Evolutionary conservation across 2,797 vertebrate genomes (phyloP), one percentile per base, ranked within the genome.

Genomic region (Malacoraja senta): DNA sequence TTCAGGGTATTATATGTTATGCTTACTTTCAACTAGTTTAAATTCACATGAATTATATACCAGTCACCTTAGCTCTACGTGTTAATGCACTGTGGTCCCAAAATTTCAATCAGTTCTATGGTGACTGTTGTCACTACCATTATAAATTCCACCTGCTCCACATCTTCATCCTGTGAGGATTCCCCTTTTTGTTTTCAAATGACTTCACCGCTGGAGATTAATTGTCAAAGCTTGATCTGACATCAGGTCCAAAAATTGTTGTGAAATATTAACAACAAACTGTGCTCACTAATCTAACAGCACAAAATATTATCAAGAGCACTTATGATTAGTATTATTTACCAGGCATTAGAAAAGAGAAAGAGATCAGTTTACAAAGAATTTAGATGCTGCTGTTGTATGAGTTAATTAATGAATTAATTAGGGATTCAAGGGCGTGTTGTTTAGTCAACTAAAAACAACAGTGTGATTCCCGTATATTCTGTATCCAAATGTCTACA

Each of bases 301-400:
- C 58, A 86, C 53, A 58, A n/a, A 12, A 17, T n/a, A 12, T 86
- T 13, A 88, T 68, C 61, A 88, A 63, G 61, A 68, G 65, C 61
- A 88, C 84, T 63, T 88, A 19, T 19, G 84, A 88, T 65, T 32
- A 65, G 61, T 8, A 32, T 88, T 61, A 86, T 86, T 86, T 86
- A 63, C 53, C 29, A 29, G 53, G 1, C 4, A 6, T n/a, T 17
- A 86, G 58, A 86, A 84, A 63, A 61, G 83, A 84, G 61, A 86
- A 61, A 84, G 29, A 63, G 29, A 63, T n/a, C n/a, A n/a, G 83
- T 29, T 86, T 29, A 61, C 6, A 86, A 13, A 86, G 53, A 86
- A 86, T 15, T 7, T 61, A 17, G 29, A 17, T 86, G 58, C 17
- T 86, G 29, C 61, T 86, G 29, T 44, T 32, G 58, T 13, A 6